These are phyloP conservation scores for Molossus molossus DNA, from an alignment of 2,797 vertebrate species.

Conservation along the genomic window DNA sequence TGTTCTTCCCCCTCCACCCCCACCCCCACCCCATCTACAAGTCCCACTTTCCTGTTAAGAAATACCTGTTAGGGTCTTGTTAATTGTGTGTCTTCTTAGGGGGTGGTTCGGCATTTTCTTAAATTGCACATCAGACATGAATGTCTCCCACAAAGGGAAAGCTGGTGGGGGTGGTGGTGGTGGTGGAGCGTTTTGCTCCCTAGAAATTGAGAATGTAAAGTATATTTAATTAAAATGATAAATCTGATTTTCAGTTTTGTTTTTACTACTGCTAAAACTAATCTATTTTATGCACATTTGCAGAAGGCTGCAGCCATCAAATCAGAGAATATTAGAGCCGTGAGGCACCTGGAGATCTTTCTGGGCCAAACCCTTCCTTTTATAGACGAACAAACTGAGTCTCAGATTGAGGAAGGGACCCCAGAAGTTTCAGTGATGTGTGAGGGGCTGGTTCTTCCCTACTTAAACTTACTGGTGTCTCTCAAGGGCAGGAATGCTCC, in stretches of 20 bases:
- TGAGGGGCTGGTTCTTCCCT: background rate
- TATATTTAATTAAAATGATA: slow-evolving; percentile 88
- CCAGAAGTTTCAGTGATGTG: background rate
- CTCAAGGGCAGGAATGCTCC: background rate
- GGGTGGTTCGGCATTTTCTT: slow-evolving; percentile 62
- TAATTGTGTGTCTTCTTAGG: slow-evolving; percentile 74
- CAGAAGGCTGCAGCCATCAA: slow-evolving; percentile 66
- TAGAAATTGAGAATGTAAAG: slow-evolving; percentile 84
- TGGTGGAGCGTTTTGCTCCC: slow-evolving; percentile 40
- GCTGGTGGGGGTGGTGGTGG: background rate
- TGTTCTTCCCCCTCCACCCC: background rate
- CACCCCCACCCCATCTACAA: background rate
- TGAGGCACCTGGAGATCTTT: slow-evolving; percentile 65
- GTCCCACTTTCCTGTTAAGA: slow-evolving; percentile 50
- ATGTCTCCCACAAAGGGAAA: slow-evolving; percentile 77
- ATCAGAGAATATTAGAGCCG: slow-evolving; percentile 58
- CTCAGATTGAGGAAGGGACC: background rate
- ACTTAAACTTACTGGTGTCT: background rate
- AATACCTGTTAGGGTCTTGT: slow-evolving; percentile 54
- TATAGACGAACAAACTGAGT: slow-evolving; percentile 51
- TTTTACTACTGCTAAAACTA: slow-evolving; percentile 77
- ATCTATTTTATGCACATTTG: slow-evolving; percentile 75
- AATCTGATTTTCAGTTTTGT: slow-evolving; percentile 84
- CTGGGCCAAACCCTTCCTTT: slow-evolving; percentile 63
- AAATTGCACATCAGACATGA: slow-evolving; percentile 62